Percentiles rank a stretch among this genome's conserved stretches.
These are phyloP conservation scores for Sminthurides aquaticus DNA, from an alignment of 2,888 invertebrate species.

Conservation along the genomic window DNA sequence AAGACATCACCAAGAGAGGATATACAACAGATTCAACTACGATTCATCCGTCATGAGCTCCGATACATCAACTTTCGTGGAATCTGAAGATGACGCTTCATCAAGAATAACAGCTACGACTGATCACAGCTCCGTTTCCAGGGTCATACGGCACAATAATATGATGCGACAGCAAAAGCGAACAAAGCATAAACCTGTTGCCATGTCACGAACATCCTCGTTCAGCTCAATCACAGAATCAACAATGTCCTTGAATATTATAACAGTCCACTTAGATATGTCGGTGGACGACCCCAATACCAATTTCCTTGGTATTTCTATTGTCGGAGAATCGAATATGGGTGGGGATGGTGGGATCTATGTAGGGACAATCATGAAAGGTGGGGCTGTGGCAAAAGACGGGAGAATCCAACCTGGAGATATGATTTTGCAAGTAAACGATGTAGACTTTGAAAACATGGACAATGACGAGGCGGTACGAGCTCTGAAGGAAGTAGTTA, in stretches of 20 bases:
- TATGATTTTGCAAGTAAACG: conserved; percentile 99
- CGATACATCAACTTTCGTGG: conserved; percentile 91
- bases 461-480: conserved; percentile 95
- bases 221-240: conserved; percentile 98
- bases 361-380: conserved; percentile 99
- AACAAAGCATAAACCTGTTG: conserved; percentile 54
- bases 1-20: conserved; percentile 6
- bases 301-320: conserved; percentile 90
- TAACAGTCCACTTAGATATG: conserved; percentile 95
- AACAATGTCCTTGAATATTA: conserved; percentile 97
- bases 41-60: conserved; percentile 94
- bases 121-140: conserved; percentile 63
- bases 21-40: conserved; percentile 50
- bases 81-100: conserved; percentile 74
- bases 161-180: conserved; percentile 66
- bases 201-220: conserved; percentile 77
- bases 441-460: conserved; percentile 99
- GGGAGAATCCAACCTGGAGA: conserved; percentile 98
- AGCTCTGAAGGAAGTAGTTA: conserved; percentile 92
- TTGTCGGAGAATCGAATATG: conserved; percentile 97
- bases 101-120: conserved; percentile 63
- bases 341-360: conserved; percentile 97
- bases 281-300: conserved; percentile 64
- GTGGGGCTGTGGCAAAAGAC: conserved; percentile 95
- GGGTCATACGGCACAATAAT: conserved; percentile 48